phyloP scores from a whole-genome alignment of 2,888 invertebrate genomes.

The Ariolimax columbianus region DNA sequence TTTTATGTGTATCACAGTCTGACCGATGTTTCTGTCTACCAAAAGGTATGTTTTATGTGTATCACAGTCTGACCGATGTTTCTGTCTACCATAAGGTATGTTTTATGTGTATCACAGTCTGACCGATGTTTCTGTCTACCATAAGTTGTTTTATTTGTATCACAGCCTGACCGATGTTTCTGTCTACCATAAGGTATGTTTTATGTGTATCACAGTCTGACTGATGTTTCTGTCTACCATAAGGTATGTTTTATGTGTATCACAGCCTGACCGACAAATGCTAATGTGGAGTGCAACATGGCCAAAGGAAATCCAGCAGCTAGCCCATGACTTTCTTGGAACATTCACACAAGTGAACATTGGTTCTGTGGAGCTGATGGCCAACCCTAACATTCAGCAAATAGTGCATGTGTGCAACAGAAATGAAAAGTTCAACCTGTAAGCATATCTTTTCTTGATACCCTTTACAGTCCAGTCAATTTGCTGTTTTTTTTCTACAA shows the following conservation, averaged over 20 bases:
- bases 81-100: not conserved
- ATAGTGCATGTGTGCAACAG: slow-evolving; percentile 97
- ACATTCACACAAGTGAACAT: slow-evolving; percentile 98
- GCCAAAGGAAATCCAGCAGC: slow-evolving; percentile 96
- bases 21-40: no score
- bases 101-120: not conserved
- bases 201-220: not conserved
- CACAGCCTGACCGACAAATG: slow-evolving; percentile 90
- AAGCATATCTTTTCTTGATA: no score
- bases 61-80: not conserved
- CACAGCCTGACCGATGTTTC: not conserved
- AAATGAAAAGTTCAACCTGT: slow-evolving; percentile 93
- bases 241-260: no score
- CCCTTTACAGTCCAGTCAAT: no score
- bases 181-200: not conserved
- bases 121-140: not conserved
- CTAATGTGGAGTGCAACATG: slow-evolving; percentile 99
- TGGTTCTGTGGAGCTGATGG: slow-evolving; percentile 94
- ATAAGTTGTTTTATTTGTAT: not conserved
- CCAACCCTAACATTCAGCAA: slow-evolving; percentile 97
- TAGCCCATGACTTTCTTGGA: slow-evolving; percentile 97
- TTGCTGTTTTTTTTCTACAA: no score
- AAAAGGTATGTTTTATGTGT: not conserved
- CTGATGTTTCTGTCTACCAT: not conserved
- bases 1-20: no score